phyloP scores from a whole-genome alignment of 2,797 vertebrate genomes.

The Lacerta viridis region DNA sequence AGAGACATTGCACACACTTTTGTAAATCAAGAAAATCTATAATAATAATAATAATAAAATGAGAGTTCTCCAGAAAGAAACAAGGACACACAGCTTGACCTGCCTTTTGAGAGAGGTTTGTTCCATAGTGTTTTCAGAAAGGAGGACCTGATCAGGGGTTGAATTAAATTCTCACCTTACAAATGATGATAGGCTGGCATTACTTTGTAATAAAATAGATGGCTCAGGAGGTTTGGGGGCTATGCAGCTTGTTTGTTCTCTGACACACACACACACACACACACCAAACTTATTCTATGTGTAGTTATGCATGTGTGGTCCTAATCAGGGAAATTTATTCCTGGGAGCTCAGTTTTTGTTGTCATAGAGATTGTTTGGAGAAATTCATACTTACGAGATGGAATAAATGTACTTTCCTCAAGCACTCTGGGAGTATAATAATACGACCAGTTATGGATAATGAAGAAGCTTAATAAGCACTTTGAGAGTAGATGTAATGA shows the following conservation, averaged over 20 bases:
- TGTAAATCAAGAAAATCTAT: too few relatives aligned
- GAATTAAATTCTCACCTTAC: background rate
- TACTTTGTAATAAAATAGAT: background rate
- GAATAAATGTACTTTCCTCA: constrained; percentile 26
- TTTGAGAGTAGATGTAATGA: background rate
- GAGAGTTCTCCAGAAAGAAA: background rate
- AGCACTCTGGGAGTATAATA: constrained; percentile 32
- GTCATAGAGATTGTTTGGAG: constrained; percentile 42
- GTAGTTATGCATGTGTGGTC: constrained; percentile 60
- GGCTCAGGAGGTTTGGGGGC: too few relatives aligned
- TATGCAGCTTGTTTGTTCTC: constrained; percentile 8
- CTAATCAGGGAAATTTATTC: constrained; percentile 49
- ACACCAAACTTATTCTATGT: background rate
- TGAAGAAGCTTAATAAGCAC: constrained; percentile 36
- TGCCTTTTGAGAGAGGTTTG: background rate
- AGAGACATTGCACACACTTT: too few relatives aligned
- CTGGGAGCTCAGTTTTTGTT: constrained; percentile 42
- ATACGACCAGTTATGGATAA: constrained; percentile 28
- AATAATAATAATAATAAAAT: too few relatives aligned
- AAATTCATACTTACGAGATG: constrained; percentile 47
- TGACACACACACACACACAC: background rate
- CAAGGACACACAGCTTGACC: background rate
- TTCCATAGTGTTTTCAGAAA: background rate
- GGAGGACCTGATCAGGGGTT: background rate
- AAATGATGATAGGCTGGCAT: background rate